A percentile compares a stretch with the other conserved stretches of the same genome.
Conservation (phyloP, 2,113 vertebrate genomes). For the Puffinus mauretanicus region DNA sequence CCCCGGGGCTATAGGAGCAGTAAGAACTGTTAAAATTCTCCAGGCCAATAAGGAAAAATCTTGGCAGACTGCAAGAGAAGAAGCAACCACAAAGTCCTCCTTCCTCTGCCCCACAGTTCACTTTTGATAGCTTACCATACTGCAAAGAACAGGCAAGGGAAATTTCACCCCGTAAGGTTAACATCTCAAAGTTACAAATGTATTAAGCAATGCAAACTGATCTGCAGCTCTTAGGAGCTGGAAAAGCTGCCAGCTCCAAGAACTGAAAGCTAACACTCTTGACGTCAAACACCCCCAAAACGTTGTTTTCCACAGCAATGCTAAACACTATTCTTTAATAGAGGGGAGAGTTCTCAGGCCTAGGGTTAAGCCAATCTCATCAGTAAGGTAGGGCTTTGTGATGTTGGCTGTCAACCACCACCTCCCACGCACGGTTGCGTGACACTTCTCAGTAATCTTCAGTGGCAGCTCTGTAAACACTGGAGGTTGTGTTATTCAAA, state of each 20-base stretch:
- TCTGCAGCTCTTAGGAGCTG: not conserved
- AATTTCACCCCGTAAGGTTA: not conserved
- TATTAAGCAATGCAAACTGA: not conserved
- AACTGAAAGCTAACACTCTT: not conserved
- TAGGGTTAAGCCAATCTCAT: not conserved
- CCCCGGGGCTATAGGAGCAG: not conserved
- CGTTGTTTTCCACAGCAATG: not conserved
- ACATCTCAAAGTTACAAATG: not conserved
- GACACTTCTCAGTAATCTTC: not conserved
- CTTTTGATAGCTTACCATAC: not conserved
- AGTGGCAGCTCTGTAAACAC: slow-evolving; percentile 1
- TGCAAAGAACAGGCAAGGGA: not conserved
- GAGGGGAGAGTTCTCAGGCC: not conserved
- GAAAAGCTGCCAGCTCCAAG: not conserved
- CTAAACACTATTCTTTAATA: not conserved
- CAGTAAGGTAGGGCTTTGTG: not conserved
- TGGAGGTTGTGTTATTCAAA: not conserved
- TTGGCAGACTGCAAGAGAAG: not conserved
- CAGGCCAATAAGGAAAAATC: not conserved
- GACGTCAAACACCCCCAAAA: not conserved
- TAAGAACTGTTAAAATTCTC: not conserved
- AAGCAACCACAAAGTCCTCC: not conserved
- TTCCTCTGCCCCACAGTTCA: not conserved
- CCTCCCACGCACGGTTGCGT: fast-evolving
- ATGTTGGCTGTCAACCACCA: not conserved